phyloP scores from a whole-genome alignment of 2,113 vertebrate species.

The Hucho hucho region DNA sequence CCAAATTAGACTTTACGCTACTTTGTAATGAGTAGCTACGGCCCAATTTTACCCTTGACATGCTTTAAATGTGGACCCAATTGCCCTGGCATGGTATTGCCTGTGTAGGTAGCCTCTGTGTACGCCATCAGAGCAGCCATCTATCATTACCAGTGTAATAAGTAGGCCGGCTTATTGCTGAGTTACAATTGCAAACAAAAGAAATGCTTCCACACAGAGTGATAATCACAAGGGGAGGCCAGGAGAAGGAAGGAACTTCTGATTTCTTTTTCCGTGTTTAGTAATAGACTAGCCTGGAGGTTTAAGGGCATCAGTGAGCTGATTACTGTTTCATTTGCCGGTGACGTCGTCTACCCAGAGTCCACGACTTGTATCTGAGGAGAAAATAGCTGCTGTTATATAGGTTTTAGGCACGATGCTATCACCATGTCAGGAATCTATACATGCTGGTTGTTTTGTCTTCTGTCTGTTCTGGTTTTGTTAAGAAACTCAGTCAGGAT shows the following conservation, averaged over 20 bases:
- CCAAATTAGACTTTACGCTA: constrained; percentile 64
- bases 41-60: constrained; percentile 65
- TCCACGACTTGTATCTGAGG: constrained; percentile 12
- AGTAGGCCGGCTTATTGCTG: constrained; percentile 60
- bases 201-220: constrained; percentile 71
- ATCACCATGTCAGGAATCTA: no score
- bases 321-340: constrained; percentile 57
- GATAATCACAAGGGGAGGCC: constrained; percentile 65
- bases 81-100: constrained; percentile 64
- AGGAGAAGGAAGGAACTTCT: constrained; percentile 26
- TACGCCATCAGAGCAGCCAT: constrained; percentile 44
- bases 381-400: constrained; percentile 36
- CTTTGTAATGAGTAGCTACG: constrained; percentile 70
- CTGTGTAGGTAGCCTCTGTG: constrained; percentile 60
- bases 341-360: constrained; percentile 24
- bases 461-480: constrained; percentile 7
- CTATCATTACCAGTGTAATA: constrained; percentile 72
- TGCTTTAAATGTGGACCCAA: constrained; percentile 65
- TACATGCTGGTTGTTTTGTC: no score
- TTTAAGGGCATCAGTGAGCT: constrained; percentile 39
- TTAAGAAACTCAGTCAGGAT: background rate
- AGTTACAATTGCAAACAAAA: constrained; percentile 69
- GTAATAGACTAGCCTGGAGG: constrained; percentile 24
- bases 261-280: constrained; percentile 43
- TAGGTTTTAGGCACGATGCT: no score